Base-by-base conservation (phyloP, 2,113 vertebrate genomes). In the Limanda limanda region DNA sequence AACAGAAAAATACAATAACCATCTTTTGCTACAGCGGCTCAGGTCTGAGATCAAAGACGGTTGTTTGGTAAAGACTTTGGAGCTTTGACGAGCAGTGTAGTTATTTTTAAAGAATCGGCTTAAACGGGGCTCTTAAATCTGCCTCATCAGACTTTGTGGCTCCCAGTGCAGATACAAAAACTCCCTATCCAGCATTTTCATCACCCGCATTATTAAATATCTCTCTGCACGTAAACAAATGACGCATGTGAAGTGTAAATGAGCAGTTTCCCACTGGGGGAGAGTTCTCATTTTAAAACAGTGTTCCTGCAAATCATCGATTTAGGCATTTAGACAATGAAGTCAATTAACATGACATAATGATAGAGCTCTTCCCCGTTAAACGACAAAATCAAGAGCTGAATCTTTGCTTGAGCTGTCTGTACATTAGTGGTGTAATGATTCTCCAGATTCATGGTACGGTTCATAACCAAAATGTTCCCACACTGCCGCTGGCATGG, bases 151-250 rank as follows among this genome's bases (percentile, higher is more conserved):
- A 55, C 7, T 25, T 24, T 69, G 42, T 60, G 20, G 62, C 52
- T 76, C 20, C 15, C n/a, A 47, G 11, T 67, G 58, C 21, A 71
- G 58, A 51, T 70, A 17, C 10, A 45, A 48, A 55, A 64, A 21
- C 9, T 59, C 52, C 69, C n/a, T 31, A 5, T 45, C 14, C 37
- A 68, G 54, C 25, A 13, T 60, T 75, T 42, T 75, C 57, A 21
- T 74, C 52, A 37, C 37, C 0, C 7, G 25, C 35, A 55, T 61
- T 11, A 56, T 60, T 25, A 23, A 71, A 71, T 62, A 45, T 52
- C 25, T 58, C 27, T 40, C 14, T 71, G 24, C 12, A 2, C 23
- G 13, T 67, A 47, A 66, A 48, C 45, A 70, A 58, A 56, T 62
- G 15, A 61, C 48, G 18, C 21, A 11, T 52, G 4, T 10, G 57